These are phyloP conservation scores for Drosophila sordidapex DNA, from an alignment of 2,888 invertebrate genomes.

Conservation along the genomic window DNA sequence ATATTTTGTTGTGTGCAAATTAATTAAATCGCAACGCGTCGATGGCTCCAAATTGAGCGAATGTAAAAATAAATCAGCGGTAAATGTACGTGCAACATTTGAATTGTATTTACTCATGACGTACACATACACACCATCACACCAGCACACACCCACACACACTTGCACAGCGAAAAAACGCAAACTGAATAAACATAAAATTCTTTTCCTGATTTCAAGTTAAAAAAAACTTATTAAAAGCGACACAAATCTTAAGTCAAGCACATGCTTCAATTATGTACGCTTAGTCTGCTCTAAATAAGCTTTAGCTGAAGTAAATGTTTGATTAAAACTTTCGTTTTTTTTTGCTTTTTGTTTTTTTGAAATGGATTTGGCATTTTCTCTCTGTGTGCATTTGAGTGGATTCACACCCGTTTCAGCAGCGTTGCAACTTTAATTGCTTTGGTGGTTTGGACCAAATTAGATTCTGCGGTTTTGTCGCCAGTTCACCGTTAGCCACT, in stretches of 20 bases:
- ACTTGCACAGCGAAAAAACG: background rate
- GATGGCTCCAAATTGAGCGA: constrained; percentile 32
- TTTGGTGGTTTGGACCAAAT: constrained; percentile 80
- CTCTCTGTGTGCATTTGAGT: constrained; percentile 20
- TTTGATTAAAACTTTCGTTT: background rate
- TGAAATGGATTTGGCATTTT: background rate
- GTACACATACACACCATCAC: constrained; percentile 9
- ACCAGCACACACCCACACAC: constrained; percentile 6
- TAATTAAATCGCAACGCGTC: constrained; percentile 46
- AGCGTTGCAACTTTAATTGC: constrained; percentile 80
- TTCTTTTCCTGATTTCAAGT: background rate
- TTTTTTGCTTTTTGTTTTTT: background rate
- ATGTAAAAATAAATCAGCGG: constrained; percentile 43
- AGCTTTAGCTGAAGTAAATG: background rate
- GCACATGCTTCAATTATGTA: background rate
- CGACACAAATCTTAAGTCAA: background rate
- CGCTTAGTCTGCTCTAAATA: background rate
- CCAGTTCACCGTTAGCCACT: constrained; percentile 27
- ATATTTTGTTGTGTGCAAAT: constrained; percentile 36
- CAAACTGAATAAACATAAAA: background rate
- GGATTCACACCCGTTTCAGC: constrained; percentile 45
- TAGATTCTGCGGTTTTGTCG: constrained; percentile 77
- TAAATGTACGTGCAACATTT: constrained; percentile 29
- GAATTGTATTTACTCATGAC: constrained; percentile 29
- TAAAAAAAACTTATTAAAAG: background rate